Base-by-base conservation (phyloP, 2,888 invertebrate genomes). In the Drosophila niveifrons region DNA sequence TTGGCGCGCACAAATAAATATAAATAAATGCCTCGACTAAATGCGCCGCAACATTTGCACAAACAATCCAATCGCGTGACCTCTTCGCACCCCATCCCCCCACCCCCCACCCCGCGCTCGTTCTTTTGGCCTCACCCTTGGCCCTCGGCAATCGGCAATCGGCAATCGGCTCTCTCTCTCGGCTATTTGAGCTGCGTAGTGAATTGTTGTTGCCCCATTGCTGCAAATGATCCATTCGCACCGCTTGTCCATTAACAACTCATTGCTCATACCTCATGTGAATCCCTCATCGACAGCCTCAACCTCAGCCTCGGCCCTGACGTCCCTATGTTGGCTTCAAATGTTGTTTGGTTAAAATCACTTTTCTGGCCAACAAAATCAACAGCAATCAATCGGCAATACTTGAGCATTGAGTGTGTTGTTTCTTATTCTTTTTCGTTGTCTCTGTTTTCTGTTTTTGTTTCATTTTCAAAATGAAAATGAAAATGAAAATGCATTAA, bases 301-400 rank as follows among this genome's bases (percentile, higher is more conserved):
- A 17, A 2, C 17, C 17, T 17, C 17, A 17, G 17, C 18, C 18
- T 23, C 23, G 23, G 23, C 23, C 23, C 23, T 23, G 23, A 23
- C 23, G 23, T 23, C 23, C 23, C 23, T 23, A 6, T 23, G 23
- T 23, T 6, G 23, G 23, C 23, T 23, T 23, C 23, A 23, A 23
- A 23, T 23, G 6, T 23, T 23, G 62, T 64, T 69, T 66, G 61
- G 46, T 31, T 55, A 52, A 79, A 69, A 75, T 76, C 79, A 75
- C 55, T 73, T 66, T 80, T 59, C 69, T 56, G 53, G 65, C 58
- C 43, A 74, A 79, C 43, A 74, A 79, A 66, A 82, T 72, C 77
- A 74, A 74, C 74, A 72, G 77, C 73, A 78, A 84, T 84, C 84
- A 84, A 87, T 85, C 78, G 84, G 56, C 78, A 83, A 78, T 61